Base-by-base conservation (phyloP, 2,797 vertebrate genomes). In the Sarcoramphus papa region DNA sequence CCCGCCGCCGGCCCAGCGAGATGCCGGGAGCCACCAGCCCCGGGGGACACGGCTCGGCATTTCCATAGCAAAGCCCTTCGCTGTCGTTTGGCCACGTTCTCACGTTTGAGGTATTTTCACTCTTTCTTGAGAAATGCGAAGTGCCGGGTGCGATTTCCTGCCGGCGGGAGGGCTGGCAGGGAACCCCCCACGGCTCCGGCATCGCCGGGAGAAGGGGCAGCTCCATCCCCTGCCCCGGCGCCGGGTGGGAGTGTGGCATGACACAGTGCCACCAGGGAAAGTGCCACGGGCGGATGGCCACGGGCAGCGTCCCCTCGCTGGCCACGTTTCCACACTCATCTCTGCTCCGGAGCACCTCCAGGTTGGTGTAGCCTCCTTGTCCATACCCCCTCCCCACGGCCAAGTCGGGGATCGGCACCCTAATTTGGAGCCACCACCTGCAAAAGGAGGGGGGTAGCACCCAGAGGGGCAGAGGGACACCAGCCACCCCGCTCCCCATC, bases 51-150 rank as follows among this genome's bases (percentile, higher is more conserved):
- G 0, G 23, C 48, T 48, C 9, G 0, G 1, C 45, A 93, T 97
- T 95, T 93, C 94, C 95, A 95, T 88, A 91, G 94, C 74, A 95
- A 95, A 97, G 85, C 70, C 33, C 18, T 37, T 40, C 2, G 0
- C 50, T 10, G n/a, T 3, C 2, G 1, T 56, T 89, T 56, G 33
- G 69, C 45, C 37, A 4, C 3, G 0, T 59, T 75, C 48, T 62
- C 82, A 53, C 14, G 0, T 93, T 50, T 25, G 59, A 56, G 53
- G 87, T 43, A 54, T 92, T 95, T 96, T 94, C 57, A 14, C 85
- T 68, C 86, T 72, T 77, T 41, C 87, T 41, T 25, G 87, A 93
- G 91, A 92, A 96, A 90, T 86, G 47, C 7, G 0, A 76, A 85
- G 51, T 0, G 2, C 30, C 0, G 12, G 76, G 65, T 90, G 85